Evolutionary conservation across 2,888 invertebrate species (phyloP).

Genomic region (Helicoverpa assulta): DNA sequence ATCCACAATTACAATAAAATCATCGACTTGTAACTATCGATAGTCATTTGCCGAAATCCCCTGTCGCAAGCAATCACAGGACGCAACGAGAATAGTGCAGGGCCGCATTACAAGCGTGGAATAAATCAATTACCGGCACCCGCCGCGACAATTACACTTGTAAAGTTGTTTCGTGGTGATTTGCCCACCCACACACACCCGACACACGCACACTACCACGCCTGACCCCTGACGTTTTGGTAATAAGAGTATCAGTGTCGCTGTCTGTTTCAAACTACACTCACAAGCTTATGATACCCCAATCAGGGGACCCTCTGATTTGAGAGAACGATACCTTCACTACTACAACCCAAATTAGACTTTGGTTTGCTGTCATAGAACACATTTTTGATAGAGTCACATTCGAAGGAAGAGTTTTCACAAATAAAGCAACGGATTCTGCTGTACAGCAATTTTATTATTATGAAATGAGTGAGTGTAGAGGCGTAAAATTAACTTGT

Average conservation of each 20-base stretch:
- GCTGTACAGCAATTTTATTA: constrained; percentile 74
- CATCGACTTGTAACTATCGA: constrained; percentile 49
- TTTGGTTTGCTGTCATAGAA: constrained; percentile 42
- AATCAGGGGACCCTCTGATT: constrained; percentile 83
- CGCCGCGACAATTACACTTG: constrained; percentile 84
- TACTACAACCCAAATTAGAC: constrained; percentile 59
- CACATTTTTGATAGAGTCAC: constrained; percentile 26
- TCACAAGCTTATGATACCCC: constrained; percentile 83
- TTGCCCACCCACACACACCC: constrained; percentile 71
- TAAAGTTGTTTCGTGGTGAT: constrained; percentile 82
- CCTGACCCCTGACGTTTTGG: constrained; percentile 76
- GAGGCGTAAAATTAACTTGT: constrained; percentile 75
- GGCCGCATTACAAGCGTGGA: constrained; percentile 65
- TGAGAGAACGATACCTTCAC: constrained; percentile 63
- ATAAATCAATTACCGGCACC: constrained; percentile 86
- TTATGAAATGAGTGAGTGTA: constrained; percentile 74
- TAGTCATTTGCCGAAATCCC: constrained; percentile 61
- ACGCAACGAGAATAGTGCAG: constrained; percentile 61
- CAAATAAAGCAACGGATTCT: constrained; percentile 70
- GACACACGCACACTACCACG: constrained; percentile 57
- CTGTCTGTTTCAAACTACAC: constrained; percentile 82
- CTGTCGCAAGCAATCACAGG: constrained; percentile 59
- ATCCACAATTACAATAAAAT: constrained; percentile 53
- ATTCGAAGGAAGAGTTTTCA: constrained; percentile 62
- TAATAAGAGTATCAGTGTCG: constrained; percentile 81